Conservation (phyloP, 2,888 invertebrate genomes). For the Trichogramma evanescens region DNA sequence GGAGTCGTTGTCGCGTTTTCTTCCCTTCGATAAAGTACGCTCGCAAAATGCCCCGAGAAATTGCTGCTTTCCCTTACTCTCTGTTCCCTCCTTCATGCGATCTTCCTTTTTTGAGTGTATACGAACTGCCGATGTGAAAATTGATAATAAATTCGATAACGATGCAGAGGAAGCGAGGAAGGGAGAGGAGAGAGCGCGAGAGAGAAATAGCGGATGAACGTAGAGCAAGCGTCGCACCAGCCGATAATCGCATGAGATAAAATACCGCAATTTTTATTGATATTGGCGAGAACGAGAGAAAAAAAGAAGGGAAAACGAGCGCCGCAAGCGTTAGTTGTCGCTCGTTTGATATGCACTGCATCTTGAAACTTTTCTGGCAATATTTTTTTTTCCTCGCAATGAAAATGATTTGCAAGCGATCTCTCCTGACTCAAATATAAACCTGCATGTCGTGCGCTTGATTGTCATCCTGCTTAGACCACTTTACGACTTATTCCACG, state of each 20-base stretch:
- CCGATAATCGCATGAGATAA: constrained; percentile 39
- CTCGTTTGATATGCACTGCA: too few relatives aligned
- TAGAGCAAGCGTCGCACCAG: constrained; percentile 1
- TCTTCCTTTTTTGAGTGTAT: too few relatives aligned
- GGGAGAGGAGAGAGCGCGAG: not conserved
- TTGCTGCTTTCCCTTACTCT: constrained; percentile 35
- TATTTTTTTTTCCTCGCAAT: too few relatives aligned
- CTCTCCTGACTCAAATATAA: too few relatives aligned
- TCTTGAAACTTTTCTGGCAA: too few relatives aligned
- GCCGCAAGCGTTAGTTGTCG: too few relatives aligned
- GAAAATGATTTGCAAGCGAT: too few relatives aligned
- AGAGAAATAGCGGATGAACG: not conserved
- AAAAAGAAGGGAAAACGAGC: constrained; percentile 1
- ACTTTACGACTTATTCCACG: too few relatives aligned
- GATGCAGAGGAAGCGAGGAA: constrained; percentile 14
- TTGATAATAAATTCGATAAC: constrained; percentile 47
- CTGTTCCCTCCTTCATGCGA: too few relatives aligned
- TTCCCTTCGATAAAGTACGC: constrained; percentile 17
- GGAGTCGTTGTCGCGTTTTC: constrained; percentile 31
- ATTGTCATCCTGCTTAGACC: too few relatives aligned
- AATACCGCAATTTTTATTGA: constrained; percentile 40
- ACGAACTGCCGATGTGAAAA: constrained; percentile 26
- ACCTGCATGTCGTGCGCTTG: too few relatives aligned
- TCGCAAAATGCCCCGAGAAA: constrained; percentile 32
- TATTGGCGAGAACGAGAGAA: constrained; percentile 24